phyloP scores from a whole-genome alignment of 2,888 invertebrate species.

The Sipha maydis region DNA sequence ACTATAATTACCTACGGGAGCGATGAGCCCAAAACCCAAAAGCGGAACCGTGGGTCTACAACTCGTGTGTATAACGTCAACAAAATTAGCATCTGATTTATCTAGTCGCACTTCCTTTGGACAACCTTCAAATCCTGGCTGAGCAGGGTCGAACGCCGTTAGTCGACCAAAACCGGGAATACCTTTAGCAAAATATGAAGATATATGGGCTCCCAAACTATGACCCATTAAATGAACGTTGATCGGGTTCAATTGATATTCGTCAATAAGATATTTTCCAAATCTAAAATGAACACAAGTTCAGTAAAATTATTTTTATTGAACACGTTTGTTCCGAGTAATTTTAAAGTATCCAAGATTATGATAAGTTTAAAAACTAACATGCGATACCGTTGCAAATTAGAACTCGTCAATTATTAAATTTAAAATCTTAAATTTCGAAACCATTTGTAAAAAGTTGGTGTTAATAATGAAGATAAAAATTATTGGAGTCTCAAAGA shows the following conservation, averaged over 20 bases:
- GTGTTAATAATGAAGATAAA: background rate
- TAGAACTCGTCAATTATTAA: no score
- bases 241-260: constrained; percentile 67
- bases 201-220: constrained; percentile 75
- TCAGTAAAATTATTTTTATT: background rate
- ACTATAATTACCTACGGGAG: constrained; percentile 69
- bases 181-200: constrained; percentile 71
- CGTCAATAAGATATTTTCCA: constrained; percentile 69
- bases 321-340: background rate
- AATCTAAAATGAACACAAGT: constrained; percentile 68
- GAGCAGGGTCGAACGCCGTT: constrained; percentile 75
- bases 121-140: constrained; percentile 72
- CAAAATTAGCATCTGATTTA: constrained; percentile 72
- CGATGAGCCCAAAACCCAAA: constrained; percentile 73
- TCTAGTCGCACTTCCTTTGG: constrained; percentile 70
- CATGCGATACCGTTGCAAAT: no score
- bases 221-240: constrained; percentile 74
- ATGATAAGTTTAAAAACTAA: background rate
- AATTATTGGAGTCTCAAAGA: background rate
- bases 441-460: no score
- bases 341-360: no score
- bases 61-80: constrained; percentile 76
- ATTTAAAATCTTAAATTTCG: no score
- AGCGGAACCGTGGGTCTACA: constrained; percentile 69
- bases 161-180: constrained; percentile 70